Evolutionary conservation across 2,888 invertebrate genomes (phyloP), one percentile per base, ranked within the genome.

Genomic region (Dryocosmus kuriphilus): DNA sequence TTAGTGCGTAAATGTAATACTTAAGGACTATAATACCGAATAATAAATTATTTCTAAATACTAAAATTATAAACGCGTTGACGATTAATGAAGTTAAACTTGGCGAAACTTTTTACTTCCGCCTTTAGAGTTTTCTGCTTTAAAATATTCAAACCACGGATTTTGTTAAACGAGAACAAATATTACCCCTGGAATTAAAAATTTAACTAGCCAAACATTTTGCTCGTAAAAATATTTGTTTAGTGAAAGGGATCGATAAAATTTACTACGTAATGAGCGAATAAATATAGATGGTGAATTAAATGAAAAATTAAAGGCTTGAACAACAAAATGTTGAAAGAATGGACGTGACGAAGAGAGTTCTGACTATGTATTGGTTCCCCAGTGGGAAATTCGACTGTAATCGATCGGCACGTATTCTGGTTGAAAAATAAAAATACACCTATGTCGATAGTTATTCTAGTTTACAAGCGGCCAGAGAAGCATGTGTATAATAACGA

Each of bases 401-500:
- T 46, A 71, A 51, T 71, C 30, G 30, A 71, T 51, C 19, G 27
- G 24, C 41, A 46, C 24, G 67, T 19, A 67, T 67, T 67, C 67
- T 67, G 46, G 30, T 51, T 71, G 30, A 51, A 51, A n/a, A 71
- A 71, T 71, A 71, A 71, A 71, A 71, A 30, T 51, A 71, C 46
- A 71, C 71, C 27, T 46, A 51, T 71, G 71, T 46, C 46, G 46
- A 71, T 71, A 71, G 71, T 71, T 71, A 27, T 71, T 71, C 46
- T 71, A 51, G 71, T 71, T 71, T 51, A 71, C 30, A 46, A 71
- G 46, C 71, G 51, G 71, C 30, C 71, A 71, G 27, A 71, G 71
- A 71, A 51, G 71, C 71, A 71, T 71, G 46, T 71, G 51, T 51
- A 71, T 71, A 51, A 71, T 71, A 71, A 71, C 71, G 71, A 71